A percentile compares a stretch with the other conserved stretches of the same genome.
Evolutionary conservation across 2,113 vertebrate genomes (phyloP).

Genomic region (Aldabrachelys gigantea): DNA sequence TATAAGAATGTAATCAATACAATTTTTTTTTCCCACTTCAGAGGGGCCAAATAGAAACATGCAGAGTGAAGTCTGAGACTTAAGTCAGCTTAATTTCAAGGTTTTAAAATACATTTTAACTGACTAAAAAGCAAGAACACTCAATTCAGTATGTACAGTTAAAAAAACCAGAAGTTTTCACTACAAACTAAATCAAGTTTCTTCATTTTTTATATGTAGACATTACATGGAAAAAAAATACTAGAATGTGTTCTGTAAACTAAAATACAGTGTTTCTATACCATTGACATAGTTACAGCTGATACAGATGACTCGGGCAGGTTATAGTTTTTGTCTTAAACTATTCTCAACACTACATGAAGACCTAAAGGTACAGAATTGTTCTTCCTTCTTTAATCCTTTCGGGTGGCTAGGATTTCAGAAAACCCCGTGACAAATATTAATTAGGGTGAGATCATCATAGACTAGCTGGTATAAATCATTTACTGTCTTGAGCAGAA

Average conservation of each 20-base stretch:
- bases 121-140: constrained; percentile 78
- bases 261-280: constrained; percentile 87
- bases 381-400: constrained; percentile 50
- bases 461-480: background rate
- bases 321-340: constrained; percentile 64
- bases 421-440: constrained; percentile 45
- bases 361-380: constrained; percentile 52
- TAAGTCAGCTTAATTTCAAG: constrained; percentile 75
- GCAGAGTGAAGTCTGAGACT: constrained; percentile 68
- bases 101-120: constrained; percentile 53
- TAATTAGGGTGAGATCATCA: constrained; percentile 12
- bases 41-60: constrained; percentile 60
- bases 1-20: constrained; percentile 34
- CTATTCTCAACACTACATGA: constrained; percentile 65
- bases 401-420: constrained; percentile 32
- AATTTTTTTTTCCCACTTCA: constrained; percentile 50
- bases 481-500: background rate
- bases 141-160: constrained; percentile 77
- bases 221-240: constrained; percentile 81
- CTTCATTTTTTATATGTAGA: constrained; percentile 82
- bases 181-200: constrained; percentile 82
- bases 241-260: constrained; percentile 77
- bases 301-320: constrained; percentile 61
- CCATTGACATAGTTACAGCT: constrained; percentile 67
- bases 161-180: constrained; percentile 70